Base-by-base conservation (phyloP, 2,113 vertebrate genomes). In the Centropristis striata region DNA sequence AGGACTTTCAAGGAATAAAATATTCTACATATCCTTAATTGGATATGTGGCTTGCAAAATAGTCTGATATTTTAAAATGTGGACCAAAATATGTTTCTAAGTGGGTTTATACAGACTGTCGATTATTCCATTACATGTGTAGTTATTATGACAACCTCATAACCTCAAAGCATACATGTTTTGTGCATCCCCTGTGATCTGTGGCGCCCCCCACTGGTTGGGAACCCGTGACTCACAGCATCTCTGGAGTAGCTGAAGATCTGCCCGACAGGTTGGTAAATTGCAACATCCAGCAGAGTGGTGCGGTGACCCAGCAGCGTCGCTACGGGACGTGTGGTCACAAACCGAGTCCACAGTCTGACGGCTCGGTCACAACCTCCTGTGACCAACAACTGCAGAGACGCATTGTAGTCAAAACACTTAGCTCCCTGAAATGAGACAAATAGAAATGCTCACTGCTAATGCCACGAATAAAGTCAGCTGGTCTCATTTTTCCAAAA, bases 221-320 rank as follows among this genome's bases (percentile, higher is more conserved):
- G 32, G 32, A 32, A 3, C 32, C 32, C 32, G 6, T 53, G n/a
- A 80, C 89, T 92, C 50, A 89, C 88, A 1, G 68, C 63, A 13
- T 90, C 86, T 85, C 88, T 93, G 41, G 91, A 90, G 75, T 87
- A 90, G 86, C 92, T 95, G 86, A 92, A 86, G 61, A 89, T 15
- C 57, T 83, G 86, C 2, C 65, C n/a, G 14, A 74, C 81, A 47
- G 71, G 61, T 73, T 89, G 81, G 37, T 78, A 91, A 57, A 86
- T 51, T 6, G 51, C 74, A 12, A 86, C 75, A 75, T 92, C 93
- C 49, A 86, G 54, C 16, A 90, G 53, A 2, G 77, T 49, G n/a
- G 76, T 64, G 23, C 14, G 25, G 73, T 90, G 89, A 69, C 90
- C 91, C 3, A 2, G 73, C 55, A 95, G 83, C 18, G 64, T 49